phyloP scores from a whole-genome alignment of 2,113 vertebrate species.

The Eclectus roratus region DNA sequence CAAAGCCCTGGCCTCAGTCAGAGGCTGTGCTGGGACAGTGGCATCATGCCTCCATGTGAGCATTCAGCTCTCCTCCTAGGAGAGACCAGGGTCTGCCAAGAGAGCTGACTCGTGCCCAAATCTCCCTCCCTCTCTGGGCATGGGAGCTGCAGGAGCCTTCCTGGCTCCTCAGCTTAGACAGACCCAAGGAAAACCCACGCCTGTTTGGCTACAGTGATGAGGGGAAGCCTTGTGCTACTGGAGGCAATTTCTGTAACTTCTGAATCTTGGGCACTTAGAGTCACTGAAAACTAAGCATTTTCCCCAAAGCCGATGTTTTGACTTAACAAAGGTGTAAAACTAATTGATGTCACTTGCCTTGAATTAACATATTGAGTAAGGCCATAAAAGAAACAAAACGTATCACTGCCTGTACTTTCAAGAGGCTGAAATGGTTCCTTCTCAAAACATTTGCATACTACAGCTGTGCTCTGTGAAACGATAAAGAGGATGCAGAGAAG shows the following conservation, averaged over 20 bases:
- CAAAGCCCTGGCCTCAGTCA: neutral
- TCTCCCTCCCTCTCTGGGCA: neutral
- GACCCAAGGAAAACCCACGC: neutral
- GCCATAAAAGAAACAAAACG: neutral
- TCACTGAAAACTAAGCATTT: neutral
- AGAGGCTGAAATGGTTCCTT: neutral
- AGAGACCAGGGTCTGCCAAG: neutral
- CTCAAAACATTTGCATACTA: neutral
- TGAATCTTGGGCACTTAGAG: neutral
- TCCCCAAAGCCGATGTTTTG: neutral
- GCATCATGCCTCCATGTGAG: fast-evolving
- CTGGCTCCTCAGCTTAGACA: neutral
- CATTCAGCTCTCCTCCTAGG: neutral
- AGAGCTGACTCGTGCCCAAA: neutral
- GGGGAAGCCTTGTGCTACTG: neutral
- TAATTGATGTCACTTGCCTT: neutral
- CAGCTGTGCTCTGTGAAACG: neutral
- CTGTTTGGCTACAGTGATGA: neutral
- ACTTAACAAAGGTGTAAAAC: neutral
- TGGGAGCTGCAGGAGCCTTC: neutral
- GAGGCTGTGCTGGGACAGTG: neutral
- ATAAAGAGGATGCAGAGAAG: neutral
- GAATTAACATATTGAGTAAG: neutral
- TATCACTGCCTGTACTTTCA: neutral
- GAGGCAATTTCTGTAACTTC: neutral